Evolutionary conservation across 2,113 vertebrate genomes (phyloP).

Genomic region (Sisor rabdophorus): DNA sequence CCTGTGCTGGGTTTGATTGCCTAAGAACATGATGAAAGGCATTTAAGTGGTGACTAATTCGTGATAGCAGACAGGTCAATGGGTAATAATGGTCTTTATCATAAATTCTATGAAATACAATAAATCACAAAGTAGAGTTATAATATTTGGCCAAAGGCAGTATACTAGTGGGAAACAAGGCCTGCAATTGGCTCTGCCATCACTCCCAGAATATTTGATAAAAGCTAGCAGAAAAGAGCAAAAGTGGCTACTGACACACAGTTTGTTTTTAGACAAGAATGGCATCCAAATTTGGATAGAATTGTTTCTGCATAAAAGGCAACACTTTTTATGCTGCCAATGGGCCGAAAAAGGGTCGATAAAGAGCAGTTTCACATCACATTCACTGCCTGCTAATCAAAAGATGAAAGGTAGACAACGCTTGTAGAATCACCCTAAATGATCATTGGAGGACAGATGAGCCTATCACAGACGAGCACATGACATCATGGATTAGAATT

Average conservation of each 20-base stretch:
- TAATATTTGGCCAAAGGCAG: conserved; percentile 5
- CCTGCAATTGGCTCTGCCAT: not conserved
- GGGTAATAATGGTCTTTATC: conserved; percentile 46
- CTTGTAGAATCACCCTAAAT: not conserved
- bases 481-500: not conserved
- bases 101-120: conserved; percentile 55
- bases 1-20: not conserved
- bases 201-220: not conserved
- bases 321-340: not conserved
- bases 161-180: not conserved
- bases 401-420: conserved; percentile 2
- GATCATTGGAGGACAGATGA: not conserved
- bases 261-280: not conserved
- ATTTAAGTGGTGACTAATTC: conserved; percentile 41
- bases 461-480: not conserved
- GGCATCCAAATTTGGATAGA: conserved; percentile 4
- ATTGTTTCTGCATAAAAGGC: not conserved
- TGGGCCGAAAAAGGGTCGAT: conserved; percentile 13
- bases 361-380: conserved; percentile 31
- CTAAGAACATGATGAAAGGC: conserved; percentile 27
- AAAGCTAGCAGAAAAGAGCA: not conserved
- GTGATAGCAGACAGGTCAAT: conserved; percentile 16
- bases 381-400: not conserved
- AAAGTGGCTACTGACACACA: not conserved
- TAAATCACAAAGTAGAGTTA: conserved; percentile 43